Conservation (phyloP, 64 coral and sea anemone genomes). For the Stylophora pistillata region DNA sequence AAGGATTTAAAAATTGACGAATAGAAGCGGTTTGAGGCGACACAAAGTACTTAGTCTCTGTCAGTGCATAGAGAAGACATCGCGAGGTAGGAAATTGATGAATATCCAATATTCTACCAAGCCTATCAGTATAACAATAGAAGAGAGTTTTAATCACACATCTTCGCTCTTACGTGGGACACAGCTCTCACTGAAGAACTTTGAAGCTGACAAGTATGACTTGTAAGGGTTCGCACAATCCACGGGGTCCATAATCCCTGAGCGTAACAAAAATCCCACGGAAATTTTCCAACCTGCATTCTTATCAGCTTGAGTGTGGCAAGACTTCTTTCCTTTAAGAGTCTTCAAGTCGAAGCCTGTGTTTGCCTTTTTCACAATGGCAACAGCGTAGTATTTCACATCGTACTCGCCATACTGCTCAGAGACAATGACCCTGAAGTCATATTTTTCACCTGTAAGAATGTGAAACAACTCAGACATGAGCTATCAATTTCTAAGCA, state of each 20-base stretch:
- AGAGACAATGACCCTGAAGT: constrained; percentile 52
- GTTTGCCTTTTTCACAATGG: constrained; percentile 36
- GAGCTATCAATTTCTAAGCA: no score
- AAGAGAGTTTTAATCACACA: no score
- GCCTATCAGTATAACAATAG: no score
- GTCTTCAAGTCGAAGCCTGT: constrained; percentile 16
- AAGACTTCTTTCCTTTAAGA: constrained; percentile 68
- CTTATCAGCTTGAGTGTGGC: constrained; percentile 61
- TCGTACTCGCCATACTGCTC: constrained; percentile 48
- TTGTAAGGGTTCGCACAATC: neutral
- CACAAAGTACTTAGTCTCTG: no score
- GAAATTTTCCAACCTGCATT: constrained; percentile 66
- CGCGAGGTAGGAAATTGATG: no score
- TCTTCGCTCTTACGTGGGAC: constrained; percentile 46
- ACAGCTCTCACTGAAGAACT: constrained; percentile 67
- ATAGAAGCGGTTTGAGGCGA: no score
- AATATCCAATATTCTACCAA: no score
- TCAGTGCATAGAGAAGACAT: no score
- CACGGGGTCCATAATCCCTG: neutral
- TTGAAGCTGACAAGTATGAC: constrained; percentile 37
- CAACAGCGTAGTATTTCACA: constrained; percentile 51
- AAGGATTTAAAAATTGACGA: no score
- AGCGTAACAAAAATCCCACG: constrained; percentile 47
- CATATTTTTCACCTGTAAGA: constrained; percentile 34
- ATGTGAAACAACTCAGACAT: neutral